Evolutionary conservation across 2,113 vertebrate genomes (phyloP).

Genomic region (Conger conger): DNA sequence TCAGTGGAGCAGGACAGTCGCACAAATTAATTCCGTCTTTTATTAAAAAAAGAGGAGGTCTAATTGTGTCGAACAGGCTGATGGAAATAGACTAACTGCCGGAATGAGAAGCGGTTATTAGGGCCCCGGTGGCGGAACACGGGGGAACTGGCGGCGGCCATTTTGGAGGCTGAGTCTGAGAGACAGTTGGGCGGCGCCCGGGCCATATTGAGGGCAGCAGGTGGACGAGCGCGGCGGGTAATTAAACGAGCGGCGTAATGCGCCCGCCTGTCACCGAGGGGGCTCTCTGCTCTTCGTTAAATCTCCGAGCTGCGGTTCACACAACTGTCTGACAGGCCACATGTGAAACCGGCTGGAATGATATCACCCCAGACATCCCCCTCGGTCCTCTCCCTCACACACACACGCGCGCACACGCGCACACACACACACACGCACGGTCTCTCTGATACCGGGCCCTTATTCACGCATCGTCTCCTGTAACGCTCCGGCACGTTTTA

Average conservation of each 20-base stretch:
- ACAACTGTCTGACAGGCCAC: slow-evolving; percentile 61
- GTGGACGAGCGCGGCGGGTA: slow-evolving; percentile 72
- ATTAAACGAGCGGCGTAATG: slow-evolving; percentile 72
- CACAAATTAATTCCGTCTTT: slow-evolving; percentile 60
- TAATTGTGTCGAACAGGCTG: slow-evolving; percentile 59
- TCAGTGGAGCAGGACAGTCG: slow-evolving; percentile 64
- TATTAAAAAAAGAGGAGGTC: slow-evolving; percentile 46
- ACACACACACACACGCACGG: background rate
- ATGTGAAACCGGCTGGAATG: slow-evolving; percentile 68
- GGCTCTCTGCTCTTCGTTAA: slow-evolving; percentile 37
- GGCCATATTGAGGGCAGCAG: slow-evolving; percentile 74
- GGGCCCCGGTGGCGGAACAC: slow-evolving; percentile 46
- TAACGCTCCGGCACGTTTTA: slow-evolving; percentile 57
- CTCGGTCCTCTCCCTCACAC: background rate
- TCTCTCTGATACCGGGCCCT: slow-evolving; percentile 50
- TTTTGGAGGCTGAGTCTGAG: slow-evolving; percentile 44
- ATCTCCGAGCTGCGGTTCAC: slow-evolving; percentile 23
- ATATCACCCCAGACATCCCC: slow-evolving; percentile 40
- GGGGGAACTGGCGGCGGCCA: slow-evolving; percentile 25
- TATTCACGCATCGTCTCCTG: slow-evolving; percentile 56
- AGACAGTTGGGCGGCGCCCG: slow-evolving; percentile 68
- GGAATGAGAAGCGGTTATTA: slow-evolving; percentile 56
- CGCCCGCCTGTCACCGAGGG: slow-evolving; percentile 66
- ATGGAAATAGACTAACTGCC: slow-evolving; percentile 54
- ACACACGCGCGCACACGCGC: background rate